Base-by-base conservation (phyloP, 2,113 vertebrate genomes). In the Toxotes chatareus region DNA sequence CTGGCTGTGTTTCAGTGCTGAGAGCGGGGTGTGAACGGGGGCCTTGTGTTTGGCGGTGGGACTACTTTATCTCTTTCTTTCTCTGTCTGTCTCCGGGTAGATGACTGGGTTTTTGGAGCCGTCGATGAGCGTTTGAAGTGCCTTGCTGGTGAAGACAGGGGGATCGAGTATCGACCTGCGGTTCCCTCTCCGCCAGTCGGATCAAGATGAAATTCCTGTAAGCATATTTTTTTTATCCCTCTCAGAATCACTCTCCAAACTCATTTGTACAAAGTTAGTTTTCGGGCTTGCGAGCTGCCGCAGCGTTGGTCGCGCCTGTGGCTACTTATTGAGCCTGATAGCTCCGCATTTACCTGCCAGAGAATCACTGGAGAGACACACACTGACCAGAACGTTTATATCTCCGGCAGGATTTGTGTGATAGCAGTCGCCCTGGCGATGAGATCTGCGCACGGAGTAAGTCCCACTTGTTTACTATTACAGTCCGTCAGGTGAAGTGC, bases 171-270 rank as follows among this genome's bases (percentile, higher is more conserved):
- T 76, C 31, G 83, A 86, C 77, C 86, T 75, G 85, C 59, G 73
- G 85, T 73, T 83, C 76, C 76, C 63, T 51, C 64, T 74, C 68
- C 47, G 42, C 80, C 66, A 75, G 72, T 21, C 81, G 73, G 85
- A 85, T 47, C 72, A 72, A 93, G 44, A 96, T 96, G 95, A 93
- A 89, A 51, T 27, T 93, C 72, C 86, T 90, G 95, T 96, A 70
- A 89, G 92, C n/a, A 0, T 1, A 7, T 51, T 9, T 51, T 56
- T 40, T 36, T 53, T 12, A 19, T 1, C 44, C 44, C 4, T 7
- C 3, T 36, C 12, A 16, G 46, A 16, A 47, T 11, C 1, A 5
- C n/a, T 1, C 46, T 13, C 3, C 3, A 23, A 3, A 36, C 4
- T 4, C 3, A 7, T 27, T 80, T 34, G 1, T 4, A 3, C 13